Conservation (phyloP, 2,888 invertebrate genomes). For the Trilocha varians region DNA sequence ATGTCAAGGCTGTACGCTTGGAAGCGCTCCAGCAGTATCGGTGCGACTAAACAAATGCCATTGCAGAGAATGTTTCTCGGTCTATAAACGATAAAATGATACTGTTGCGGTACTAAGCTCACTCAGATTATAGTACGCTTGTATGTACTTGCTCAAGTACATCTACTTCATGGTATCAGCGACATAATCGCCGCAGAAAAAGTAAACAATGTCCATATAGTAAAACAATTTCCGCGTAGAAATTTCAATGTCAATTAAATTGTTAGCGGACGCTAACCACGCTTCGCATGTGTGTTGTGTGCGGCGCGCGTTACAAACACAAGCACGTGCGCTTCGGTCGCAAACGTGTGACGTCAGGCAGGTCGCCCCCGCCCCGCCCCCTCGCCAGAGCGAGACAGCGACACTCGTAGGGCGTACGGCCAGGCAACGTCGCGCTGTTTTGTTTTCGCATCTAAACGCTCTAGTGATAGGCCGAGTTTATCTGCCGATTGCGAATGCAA, state of each 20-base stretch:
- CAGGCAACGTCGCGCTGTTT: slow-evolving; percentile 62
- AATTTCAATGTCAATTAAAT: slow-evolving; percentile 44
- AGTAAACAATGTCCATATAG: neutral
- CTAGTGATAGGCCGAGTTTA: slow-evolving; percentile 61
- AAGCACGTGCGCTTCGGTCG: slow-evolving; percentile 60
- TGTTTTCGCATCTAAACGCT: slow-evolving; percentile 59
- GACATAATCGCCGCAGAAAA: neutral
- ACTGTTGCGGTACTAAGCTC: neutral
- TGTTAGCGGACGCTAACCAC: slow-evolving; percentile 29
- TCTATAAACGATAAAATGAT: neutral
- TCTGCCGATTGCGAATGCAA: slow-evolving; percentile 66
- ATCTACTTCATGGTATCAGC: neutral
- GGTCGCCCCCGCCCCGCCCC: slow-evolving; percentile 51
- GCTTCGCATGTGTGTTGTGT: slow-evolving; percentile 51
- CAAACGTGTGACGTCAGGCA: slow-evolving; percentile 53
- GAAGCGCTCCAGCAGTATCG: slow-evolving; percentile 52
- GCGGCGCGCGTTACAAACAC: slow-evolving; percentile 62
- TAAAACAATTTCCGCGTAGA: slow-evolving; percentile 19
- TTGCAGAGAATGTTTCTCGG: neutral
- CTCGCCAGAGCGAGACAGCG: slow-evolving; percentile 38
- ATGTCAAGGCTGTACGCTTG: slow-evolving; percentile 67
- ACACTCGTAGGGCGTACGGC: slow-evolving; percentile 22
- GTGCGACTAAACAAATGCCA: slow-evolving; percentile 9
- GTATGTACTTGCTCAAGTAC: neutral
- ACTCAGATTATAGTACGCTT: neutral